Conservation (phyloP, 1,140 invertebrate genomes). For the Parapsyche elsis region DNA sequence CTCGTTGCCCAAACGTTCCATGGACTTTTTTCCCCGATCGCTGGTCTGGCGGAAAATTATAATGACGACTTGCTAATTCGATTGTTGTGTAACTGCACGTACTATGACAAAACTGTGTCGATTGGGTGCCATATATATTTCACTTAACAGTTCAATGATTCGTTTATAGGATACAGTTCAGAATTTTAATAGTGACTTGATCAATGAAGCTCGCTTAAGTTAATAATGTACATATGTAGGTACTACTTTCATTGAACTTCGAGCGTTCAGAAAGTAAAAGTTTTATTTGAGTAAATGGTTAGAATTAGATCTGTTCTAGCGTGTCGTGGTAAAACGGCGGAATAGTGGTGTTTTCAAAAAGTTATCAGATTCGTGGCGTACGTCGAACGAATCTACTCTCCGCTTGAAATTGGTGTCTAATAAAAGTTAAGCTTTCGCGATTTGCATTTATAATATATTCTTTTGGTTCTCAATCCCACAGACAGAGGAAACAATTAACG, state of each 20-base stretch:
- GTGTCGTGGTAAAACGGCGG: no score
- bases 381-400: not conserved
- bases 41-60: slow-evolving; percentile 30
- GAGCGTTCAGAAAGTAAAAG: no score
- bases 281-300: no score
- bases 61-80: slow-evolving; percentile 24
- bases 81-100: slow-evolving; percentile 19
- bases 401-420: not conserved
- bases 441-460: slow-evolving; percentile 34
- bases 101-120: slow-evolving; percentile 6
- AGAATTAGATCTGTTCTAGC: no score
- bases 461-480: slow-evolving; percentile 29
- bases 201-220: no score
- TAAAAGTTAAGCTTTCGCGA: slow-evolving; percentile 10
- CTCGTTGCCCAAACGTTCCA: not conserved
- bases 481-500: slow-evolving; percentile 33
- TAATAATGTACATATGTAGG: no score
- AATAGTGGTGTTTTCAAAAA: no score
- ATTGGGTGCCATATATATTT: not conserved
- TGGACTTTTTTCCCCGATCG: not conserved
- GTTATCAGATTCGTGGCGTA: no score
- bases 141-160: no score
- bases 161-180: no score
- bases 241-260: no score
- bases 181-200: no score